Conservation (phyloP, 2,888 invertebrate genomes). For the Metallyticus violacea region DNA sequence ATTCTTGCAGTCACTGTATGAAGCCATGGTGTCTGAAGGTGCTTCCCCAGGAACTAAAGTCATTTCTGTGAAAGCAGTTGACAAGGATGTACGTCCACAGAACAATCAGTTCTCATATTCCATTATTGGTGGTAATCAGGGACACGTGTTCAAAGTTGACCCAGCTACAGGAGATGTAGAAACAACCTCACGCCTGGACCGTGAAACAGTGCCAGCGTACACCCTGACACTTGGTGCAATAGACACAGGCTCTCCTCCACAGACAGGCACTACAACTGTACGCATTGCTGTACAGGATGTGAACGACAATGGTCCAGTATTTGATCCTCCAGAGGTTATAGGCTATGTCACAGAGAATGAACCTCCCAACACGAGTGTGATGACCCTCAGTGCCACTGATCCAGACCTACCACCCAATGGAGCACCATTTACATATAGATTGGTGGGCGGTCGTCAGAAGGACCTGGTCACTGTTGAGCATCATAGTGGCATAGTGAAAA, state of each 20-base stretch:
- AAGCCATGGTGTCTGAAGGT: conserved; percentile 78
- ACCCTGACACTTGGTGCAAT: conserved; percentile 80
- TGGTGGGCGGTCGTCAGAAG: conserved; percentile 76
- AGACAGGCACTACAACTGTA: conserved; percentile 86
- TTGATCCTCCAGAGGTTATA: conserved; percentile 66
- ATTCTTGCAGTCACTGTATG: conserved; percentile 76
- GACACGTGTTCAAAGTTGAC: conserved; percentile 84
- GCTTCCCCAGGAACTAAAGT: conserved; percentile 71
- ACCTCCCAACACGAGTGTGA: conserved; percentile 76
- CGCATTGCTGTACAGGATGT: conserved; percentile 78
- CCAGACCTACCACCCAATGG: conserved; percentile 88
- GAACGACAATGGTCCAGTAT: conserved; percentile 90
- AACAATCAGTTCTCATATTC: conserved; percentile 92
- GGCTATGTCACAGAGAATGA: conserved; percentile 86
- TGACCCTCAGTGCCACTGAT: conserved; percentile 83
- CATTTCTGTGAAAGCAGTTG: conserved; percentile 76
- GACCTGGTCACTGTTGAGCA: conserved; percentile 73
- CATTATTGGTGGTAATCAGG: conserved; percentile 78
- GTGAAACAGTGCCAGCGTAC: conserved; percentile 75
- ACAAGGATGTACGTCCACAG: conserved; percentile 86
- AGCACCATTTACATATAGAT: conserved; percentile 79
- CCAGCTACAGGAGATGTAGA: conserved; percentile 81
- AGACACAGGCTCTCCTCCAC: conserved; percentile 84
- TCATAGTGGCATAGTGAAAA: conserved; percentile 75
- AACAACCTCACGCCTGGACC: conserved; percentile 69